Evolutionary conservation across 2,888 invertebrate species (phyloP).

Genomic region (Pandemis heparana): DNA sequence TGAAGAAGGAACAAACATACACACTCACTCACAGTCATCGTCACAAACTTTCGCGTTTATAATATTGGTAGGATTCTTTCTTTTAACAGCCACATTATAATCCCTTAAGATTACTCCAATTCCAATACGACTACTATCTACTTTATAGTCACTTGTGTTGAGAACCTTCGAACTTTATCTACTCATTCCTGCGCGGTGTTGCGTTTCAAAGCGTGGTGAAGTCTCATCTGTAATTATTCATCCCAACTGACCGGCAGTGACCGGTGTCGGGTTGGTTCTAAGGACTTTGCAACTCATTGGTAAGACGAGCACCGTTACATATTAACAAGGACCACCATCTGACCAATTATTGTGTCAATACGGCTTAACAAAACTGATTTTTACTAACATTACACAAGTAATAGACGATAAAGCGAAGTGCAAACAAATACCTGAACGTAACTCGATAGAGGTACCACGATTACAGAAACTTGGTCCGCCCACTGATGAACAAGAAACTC

Average conservation of each 20-base stretch:
- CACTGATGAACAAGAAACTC: slow-evolving; percentile 54
- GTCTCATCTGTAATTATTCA: slow-evolving; percentile 76
- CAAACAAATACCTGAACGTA: slow-evolving; percentile 36
- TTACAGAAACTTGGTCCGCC: slow-evolving; percentile 56
- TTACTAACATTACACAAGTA: not conserved
- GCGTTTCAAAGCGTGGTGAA: slow-evolving; percentile 73
- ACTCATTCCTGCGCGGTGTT: slow-evolving; percentile 64
- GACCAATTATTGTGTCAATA: slow-evolving; percentile 17
- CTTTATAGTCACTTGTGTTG: slow-evolving; percentile 48
- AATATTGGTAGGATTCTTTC: too few species aligned
- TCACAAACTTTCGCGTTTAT: too few species aligned
- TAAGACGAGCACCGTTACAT: slow-evolving; percentile 50
- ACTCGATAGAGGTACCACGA: slow-evolving; percentile 43
- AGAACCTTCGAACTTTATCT: slow-evolving; percentile 57
- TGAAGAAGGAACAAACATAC: too few species aligned
- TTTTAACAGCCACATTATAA: not conserved
- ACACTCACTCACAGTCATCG: too few species aligned
- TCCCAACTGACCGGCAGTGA: slow-evolving; percentile 69
- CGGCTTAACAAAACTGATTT: not conserved
- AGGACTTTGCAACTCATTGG: slow-evolving; percentile 59
- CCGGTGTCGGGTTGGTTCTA: slow-evolving; percentile 67
- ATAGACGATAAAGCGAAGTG: not conserved
- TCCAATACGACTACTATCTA: not conserved
- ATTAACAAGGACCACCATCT: slow-evolving; percentile 37
- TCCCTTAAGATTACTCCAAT: too few species aligned